Base-by-base conservation (phyloP, 2,888 invertebrate species). In the Rhodophaea formosa region DNA sequence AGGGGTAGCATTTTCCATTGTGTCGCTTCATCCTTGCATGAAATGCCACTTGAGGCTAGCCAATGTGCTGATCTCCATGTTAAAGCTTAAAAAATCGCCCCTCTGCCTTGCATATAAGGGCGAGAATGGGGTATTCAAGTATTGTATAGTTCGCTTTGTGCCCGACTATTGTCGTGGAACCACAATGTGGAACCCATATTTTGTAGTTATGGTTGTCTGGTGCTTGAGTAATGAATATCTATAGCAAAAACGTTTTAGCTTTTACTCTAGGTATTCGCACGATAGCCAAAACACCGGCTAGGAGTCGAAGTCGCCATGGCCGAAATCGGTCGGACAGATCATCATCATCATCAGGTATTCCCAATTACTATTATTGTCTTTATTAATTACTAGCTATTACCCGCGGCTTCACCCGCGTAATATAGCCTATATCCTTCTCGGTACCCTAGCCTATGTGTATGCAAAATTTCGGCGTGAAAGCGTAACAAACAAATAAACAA, bases 1-100 rank as follows among this genome's bases (percentile, higher is more conserved):
- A 61, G 59, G 60, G 68, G 67, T 65, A 67, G 67, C 69, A 69
- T 68, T 75, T 73, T 71, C 73, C 69, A 70, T 72, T 70, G 69
- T 68, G 69, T 70, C 69, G 67, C 65, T 66, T 69, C 71, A 71
- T 66, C 68, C 63, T 69, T 68, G 66, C 66, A 67, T 70, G 64
- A 72, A 71, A 71, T 61, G 61, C 66, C 62, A 67, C 68, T 69
- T 67, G 56, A 58, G 64, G 65, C 60, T 55, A 54, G 49, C 59
- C 57, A 57, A 56, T 39, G 45, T 51, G 57, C 47, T 56, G 49
- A 49, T 49, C 42, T 49, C 42, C 42, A 35, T 43, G 43, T 43
- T 45, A 57, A 49, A 30, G 29, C 23, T 52, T 46, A 8, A 30
- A 54, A 43, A 59, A 61, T 51, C 49, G 29, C n/a, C 46, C 49